Evolutionary conservation across 2,888 invertebrate species (phyloP).

Genomic region (Andrena trimmerana): DNA sequence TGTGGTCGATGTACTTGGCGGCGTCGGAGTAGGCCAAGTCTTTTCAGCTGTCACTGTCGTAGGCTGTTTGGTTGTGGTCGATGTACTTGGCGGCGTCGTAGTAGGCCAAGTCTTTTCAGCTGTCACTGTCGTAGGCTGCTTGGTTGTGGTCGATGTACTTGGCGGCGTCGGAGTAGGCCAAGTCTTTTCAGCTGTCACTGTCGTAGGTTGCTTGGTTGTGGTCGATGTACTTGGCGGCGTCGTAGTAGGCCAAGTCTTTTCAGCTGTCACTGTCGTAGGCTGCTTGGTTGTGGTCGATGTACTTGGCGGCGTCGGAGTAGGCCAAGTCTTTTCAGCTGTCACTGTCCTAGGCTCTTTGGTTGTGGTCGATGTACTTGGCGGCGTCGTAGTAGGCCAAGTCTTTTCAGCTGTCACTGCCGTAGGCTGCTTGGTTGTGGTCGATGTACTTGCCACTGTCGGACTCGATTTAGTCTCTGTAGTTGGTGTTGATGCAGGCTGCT

Average conservation of each 20-base stretch:
- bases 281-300: not conserved
- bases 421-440: not conserved
- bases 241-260: not conserved
- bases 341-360: not conserved
- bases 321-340: not conserved
- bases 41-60: too few species aligned
- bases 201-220: not conserved
- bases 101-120: too few species aligned
- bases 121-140: too few species aligned
- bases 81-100: too few species aligned
- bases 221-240: not conserved
- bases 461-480: fast-evolving
- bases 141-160: too few species aligned
- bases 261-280: not conserved
- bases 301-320: not conserved
- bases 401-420: not conserved
- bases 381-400: not conserved
- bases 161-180: too few species aligned
- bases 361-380: not conserved
- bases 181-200: too few species aligned
- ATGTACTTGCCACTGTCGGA: too few species aligned
- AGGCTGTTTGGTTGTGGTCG: too few species aligned
- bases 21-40: too few species aligned
- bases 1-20: too few species aligned
- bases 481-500: too few species aligned